These are phyloP conservation scores for Brachypalpus laphriformis DNA, from an alignment of 2,888 invertebrate genomes.

Conservation along the genomic window DNA sequence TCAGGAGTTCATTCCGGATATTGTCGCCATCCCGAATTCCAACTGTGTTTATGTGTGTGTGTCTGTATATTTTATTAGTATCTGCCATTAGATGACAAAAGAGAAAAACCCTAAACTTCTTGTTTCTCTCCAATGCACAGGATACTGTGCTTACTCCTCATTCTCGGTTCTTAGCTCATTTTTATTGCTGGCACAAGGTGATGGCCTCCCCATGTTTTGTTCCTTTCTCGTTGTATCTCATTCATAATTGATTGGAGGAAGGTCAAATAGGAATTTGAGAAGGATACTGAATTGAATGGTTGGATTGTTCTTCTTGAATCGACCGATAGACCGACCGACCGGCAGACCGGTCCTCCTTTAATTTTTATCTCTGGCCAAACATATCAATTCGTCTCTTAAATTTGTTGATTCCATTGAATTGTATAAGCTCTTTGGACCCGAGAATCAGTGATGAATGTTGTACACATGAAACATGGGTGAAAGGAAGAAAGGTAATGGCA, in stretches of 20 bases:
- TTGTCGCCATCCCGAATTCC: conserved; percentile 56
- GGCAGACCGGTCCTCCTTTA: conserved; percentile 39
- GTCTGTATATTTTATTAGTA: conserved; percentile 31
- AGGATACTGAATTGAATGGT: conserved; percentile 68
- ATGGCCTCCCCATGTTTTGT: conserved; percentile 50
- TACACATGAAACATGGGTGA: conserved; percentile 4
- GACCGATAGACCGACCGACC: neutral
- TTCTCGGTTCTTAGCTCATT: conserved; percentile 54
- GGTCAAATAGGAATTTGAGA: conserved; percentile 75
- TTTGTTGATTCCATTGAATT: conserved; percentile 74
- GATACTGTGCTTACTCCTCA: conserved; percentile 21
- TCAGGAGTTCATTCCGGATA: conserved; percentile 29
- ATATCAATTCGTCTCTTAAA: conserved; percentile 71
- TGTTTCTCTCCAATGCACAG: conserved; percentile 36
- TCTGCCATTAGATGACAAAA: conserved; percentile 55
- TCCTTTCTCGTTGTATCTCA: conserved; percentile 64
- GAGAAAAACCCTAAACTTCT: conserved; percentile 40
- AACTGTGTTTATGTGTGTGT: conserved; percentile 40
- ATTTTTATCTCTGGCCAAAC: conserved; percentile 72
- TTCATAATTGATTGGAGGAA: conserved; percentile 76
- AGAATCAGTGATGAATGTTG: conserved; percentile 70
- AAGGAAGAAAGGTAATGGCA: conserved; percentile 47
- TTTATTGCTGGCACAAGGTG: conserved; percentile 71
- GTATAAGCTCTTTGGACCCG: conserved; percentile 64
- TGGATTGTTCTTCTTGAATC: conserved; percentile 60